A percentile compares a stretch with the other conserved stretches of the same genome.
phyloP scores from a whole-genome alignment of 2,888 invertebrate genomes.

The Eumerus sabulonum region DNA sequence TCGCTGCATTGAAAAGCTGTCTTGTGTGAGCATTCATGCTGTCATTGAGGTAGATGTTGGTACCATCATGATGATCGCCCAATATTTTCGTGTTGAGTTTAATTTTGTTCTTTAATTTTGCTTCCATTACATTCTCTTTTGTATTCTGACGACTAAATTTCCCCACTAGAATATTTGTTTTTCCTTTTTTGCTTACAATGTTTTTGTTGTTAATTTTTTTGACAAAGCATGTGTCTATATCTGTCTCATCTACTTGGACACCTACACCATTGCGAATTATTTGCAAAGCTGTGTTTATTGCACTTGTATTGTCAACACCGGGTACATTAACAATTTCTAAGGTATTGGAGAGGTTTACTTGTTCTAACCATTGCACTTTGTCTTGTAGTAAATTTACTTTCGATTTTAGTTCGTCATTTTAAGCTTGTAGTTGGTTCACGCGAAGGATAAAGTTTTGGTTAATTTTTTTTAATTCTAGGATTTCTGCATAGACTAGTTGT shows the following conservation, averaged over 20 bases:
- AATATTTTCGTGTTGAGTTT: too few relatives aligned
- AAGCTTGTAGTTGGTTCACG: slow-evolving; percentile 10
- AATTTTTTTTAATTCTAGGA: slow-evolving; percentile 12
- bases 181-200: not conserved
- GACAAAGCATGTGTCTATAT: too few relatives aligned
- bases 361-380: slow-evolving; percentile 10
- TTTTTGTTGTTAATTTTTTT: too few relatives aligned
- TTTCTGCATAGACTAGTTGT: slow-evolving; percentile 1
- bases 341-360: slow-evolving; percentile 11
- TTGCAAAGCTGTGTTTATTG: slow-evolving; percentile 12
- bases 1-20: not conserved
- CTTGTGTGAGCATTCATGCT: too few relatives aligned
- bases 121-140: not conserved
- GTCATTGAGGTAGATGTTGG: slow-evolving; percentile 15
- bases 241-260: not conserved
- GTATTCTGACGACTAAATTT: slow-evolving; percentile 14
- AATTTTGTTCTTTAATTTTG: not conserved
- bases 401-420: slow-evolving; percentile 14
- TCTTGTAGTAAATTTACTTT: slow-evolving; percentile 13
- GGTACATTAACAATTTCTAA: slow-evolving; percentile 4
- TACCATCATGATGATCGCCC: slow-evolving; percentile 12
- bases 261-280: slow-evolving; percentile 15
- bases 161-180: not conserved
- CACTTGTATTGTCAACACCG: slow-evolving; percentile 5
- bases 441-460: not conserved